A percentile compares a stretch with the other conserved stretches of the same genome.
Evolutionary conservation across 1,140 invertebrate genomes (phyloP).

Genomic region (Homarus americanus): DNA sequence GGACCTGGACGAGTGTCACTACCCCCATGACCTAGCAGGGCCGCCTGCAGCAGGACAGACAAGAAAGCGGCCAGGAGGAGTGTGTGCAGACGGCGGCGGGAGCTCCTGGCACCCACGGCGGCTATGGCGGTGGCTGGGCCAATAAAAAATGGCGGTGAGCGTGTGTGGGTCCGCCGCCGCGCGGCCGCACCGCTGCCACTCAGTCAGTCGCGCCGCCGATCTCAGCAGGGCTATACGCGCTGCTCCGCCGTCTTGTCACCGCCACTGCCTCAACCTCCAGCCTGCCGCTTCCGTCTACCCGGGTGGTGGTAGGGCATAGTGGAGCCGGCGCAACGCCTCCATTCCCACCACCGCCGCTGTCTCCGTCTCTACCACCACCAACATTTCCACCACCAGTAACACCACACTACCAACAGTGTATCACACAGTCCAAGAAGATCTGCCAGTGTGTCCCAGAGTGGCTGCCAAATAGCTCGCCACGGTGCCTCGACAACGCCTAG

Average conservation of each 20-base stretch:
- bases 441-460: slow-evolving; percentile 64
- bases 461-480: slow-evolving; percentile 70
- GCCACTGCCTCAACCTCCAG: slow-evolving; percentile 48
- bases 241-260: slow-evolving; percentile 2
- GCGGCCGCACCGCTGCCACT: slow-evolving; percentile 22
- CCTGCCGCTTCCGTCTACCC: slow-evolving; percentile 36
- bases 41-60: slow-evolving; percentile 52
- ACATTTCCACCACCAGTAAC: slow-evolving; percentile 18
- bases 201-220: slow-evolving; percentile 49
- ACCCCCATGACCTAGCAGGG: slow-evolving; percentile 40
- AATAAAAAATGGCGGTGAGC: slow-evolving; percentile 71
- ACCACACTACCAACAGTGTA: slow-evolving; percentile 38
- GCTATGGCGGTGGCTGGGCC: slow-evolving; percentile 67
- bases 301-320: slow-evolving; percentile 52
- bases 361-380: slow-evolving; percentile 15
- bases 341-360: slow-evolving; percentile 41
- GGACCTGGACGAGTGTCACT: slow-evolving; percentile 14
- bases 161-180: slow-evolving; percentile 54
- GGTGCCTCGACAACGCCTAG: slow-evolving; percentile 69
- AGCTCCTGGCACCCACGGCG: slow-evolving; percentile 65
- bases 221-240: slow-evolving; percentile 29
- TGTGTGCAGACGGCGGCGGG: slow-evolving; percentile 47
- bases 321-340: slow-evolving; percentile 48
- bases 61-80: slow-evolving; percentile 26
- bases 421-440: slow-evolving; percentile 52